Percentiles rank a stretch among this genome's conserved stretches.
Evolutionary conservation across 2,113 vertebrate genomes (phyloP).

Genomic region (Charina bottae): DNA sequence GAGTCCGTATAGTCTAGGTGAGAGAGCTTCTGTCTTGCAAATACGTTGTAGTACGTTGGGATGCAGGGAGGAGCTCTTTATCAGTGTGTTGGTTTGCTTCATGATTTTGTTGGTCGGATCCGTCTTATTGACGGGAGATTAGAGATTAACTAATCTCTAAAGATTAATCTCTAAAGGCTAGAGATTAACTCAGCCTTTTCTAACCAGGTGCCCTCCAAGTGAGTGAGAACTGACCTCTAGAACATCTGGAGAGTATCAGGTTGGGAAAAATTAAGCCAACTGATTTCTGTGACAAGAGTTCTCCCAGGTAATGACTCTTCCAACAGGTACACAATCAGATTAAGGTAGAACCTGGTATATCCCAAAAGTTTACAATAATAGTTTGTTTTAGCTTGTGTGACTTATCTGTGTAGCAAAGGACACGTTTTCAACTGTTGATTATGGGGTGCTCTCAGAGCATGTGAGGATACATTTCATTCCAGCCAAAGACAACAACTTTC

Average conservation of each 20-base stretch:
- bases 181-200: not conserved
- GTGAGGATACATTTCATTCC: not conserved
- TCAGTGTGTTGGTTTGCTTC: no score
- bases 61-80: no score
- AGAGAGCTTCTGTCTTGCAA: no score
- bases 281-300: not conserved
- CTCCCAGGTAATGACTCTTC: not conserved
- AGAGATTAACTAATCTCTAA: no score
- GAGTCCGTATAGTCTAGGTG: no score
- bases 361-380: not conserved
- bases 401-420: not conserved
- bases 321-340: no score
- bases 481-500: constrained; percentile 21
- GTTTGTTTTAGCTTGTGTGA: not conserved
- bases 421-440: not conserved
- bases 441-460: not conserved
- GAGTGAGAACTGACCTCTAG: not conserved
- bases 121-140: no score
- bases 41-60: no score
- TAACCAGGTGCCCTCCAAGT: not conserved
- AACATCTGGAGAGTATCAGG: not conserved
- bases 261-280: not conserved
- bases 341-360: not conserved
- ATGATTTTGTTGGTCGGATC: no score
- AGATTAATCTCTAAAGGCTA: no score